Base-by-base conservation (phyloP, 2,797 vertebrate species). In the Erethizon dorsatum region DNA sequence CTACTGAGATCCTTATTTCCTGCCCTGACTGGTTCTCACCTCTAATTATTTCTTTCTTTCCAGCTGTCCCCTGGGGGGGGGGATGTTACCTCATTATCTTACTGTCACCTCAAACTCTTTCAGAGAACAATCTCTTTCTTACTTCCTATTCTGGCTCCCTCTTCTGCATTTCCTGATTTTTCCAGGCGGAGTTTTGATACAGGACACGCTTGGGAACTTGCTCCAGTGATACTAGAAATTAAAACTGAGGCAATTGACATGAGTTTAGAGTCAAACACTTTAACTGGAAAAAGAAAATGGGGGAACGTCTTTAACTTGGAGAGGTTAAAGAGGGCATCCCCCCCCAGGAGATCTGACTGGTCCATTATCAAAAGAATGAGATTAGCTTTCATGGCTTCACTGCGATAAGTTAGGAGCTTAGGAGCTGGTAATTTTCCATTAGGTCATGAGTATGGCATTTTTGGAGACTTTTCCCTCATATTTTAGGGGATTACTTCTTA, bases 101-200 rank as follows among this genome's bases (percentile, higher is more conserved):
- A 22, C 45, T 50, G 37, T 83, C 37, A 57, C 82, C 77, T 80
- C 65, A 52, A n/a, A 86, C 37, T 56, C 65, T 45, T 2, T 83
- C 12, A 10, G 56, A 31, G 14, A 69, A 83, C 33, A 88, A 50
- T 61, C 28, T 45, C 78, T 75, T 78, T 93, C 56, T 77, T 63
- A 24, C 11, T 45, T 52, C 69, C 41, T 65, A 31, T 59, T 71
- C 18, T 28, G 31, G 4, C 63, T 94, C 17, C 78, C 11, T 54
- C 77, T 33, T 69, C 61, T 85, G 31, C 12, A 47, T 88, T 87
- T 91, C 80, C 88, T 73, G 56, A 47, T 73, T 89, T 92, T 78
- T 67, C 75, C 75, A 65, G 13, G 50, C 59, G 75, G 26, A 52
- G 77, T 54, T 54, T 52, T 79, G 15, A 79, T 20, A 33, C 50